These are phyloP conservation scores for Periplaneta americana DNA, from an alignment of 1,140 invertebrate species.

Conservation along the genomic window DNA sequence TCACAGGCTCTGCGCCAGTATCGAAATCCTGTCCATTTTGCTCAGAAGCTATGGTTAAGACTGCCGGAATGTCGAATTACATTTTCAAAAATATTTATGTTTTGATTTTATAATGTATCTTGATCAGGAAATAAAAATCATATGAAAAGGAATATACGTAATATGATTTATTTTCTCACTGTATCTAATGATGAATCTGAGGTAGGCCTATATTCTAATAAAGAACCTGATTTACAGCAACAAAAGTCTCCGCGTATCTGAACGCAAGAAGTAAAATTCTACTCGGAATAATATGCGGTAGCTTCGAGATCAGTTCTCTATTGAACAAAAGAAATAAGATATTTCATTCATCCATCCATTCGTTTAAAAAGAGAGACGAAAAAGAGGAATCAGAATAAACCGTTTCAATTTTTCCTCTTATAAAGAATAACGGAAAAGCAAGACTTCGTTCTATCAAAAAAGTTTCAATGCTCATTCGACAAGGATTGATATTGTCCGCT, in stretches of 20 bases:
- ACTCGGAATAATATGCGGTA: too few relatives aligned
- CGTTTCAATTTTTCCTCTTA: not conserved
- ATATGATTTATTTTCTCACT: not conserved
- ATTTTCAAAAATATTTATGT: too few relatives aligned
- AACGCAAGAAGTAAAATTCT: not conserved
- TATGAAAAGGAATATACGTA: too few relatives aligned
- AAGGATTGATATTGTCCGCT: constrained; percentile 11
- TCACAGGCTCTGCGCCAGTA: too few relatives aligned
- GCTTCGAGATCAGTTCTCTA: too few relatives aligned
- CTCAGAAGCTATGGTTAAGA: too few relatives aligned
- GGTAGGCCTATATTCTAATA: not conserved
- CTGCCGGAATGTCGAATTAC: too few relatives aligned
- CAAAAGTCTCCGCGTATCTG: not conserved
- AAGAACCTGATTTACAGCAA: not conserved
- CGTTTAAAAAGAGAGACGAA: not conserved
- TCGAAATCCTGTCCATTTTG: too few relatives aligned
- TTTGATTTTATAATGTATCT: too few relatives aligned
- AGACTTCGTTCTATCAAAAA: not conserved
- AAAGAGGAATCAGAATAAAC: not conserved
- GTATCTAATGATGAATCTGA: not conserved
- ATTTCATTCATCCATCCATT: not conserved
- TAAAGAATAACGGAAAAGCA: not conserved
- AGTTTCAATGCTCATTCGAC: constrained; percentile 12
- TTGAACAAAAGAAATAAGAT: not conserved
- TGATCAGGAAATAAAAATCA: too few relatives aligned